phyloP scores from a whole-genome alignment of 2,888 invertebrate genomes.

The Drosophila phalerata region DNA sequence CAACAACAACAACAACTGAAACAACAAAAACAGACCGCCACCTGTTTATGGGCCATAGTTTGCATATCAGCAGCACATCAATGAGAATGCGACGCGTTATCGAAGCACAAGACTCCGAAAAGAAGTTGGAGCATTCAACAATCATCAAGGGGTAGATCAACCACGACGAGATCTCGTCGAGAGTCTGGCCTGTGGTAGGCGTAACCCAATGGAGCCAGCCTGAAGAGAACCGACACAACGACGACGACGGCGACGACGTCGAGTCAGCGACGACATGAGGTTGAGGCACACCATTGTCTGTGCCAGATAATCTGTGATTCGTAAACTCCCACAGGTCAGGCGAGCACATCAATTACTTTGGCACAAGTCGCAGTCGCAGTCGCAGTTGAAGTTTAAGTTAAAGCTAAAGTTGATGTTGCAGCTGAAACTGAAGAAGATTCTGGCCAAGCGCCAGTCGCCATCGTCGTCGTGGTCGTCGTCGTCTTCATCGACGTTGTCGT shows the following conservation, averaged over 20 bases:
- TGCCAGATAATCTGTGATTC: slow-evolving; percentile 83
- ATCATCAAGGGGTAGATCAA: not conserved
- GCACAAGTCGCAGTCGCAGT: slow-evolving; percentile 75
- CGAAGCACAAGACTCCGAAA: slow-evolving; percentile 20
- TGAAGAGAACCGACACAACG: slow-evolving; percentile 57
- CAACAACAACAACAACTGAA: not conserved
- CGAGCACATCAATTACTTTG: slow-evolving; percentile 84
- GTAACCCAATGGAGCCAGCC: slow-evolving; percentile 52
- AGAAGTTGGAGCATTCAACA: not conserved
- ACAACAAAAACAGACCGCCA: slow-evolving; percentile 36
- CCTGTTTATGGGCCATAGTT: slow-evolving; percentile 55
- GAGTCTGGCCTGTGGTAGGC: slow-evolving; percentile 44
- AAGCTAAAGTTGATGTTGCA: not conserved
- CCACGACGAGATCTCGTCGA: not conserved
- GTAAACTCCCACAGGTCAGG: slow-evolving; percentile 84
- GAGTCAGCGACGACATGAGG: slow-evolving; percentile 64
- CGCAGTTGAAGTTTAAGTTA: slow-evolving; percentile 13
- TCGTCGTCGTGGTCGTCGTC: slow-evolving; percentile 45
- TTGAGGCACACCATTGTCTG: slow-evolving; percentile 80
- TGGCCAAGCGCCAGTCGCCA: slow-evolving; percentile 47
- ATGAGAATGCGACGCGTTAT: slow-evolving; percentile 60
- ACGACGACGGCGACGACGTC: slow-evolving; percentile 26
- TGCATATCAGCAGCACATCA: slow-evolving; percentile 66
- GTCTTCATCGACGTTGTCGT: slow-evolving; percentile 55
- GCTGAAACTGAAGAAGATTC: slow-evolving; percentile 4